These are phyloP conservation scores for Platysteira castanea DNA, from an alignment of 2,113 vertebrate genomes.

Conservation along the genomic window DNA sequence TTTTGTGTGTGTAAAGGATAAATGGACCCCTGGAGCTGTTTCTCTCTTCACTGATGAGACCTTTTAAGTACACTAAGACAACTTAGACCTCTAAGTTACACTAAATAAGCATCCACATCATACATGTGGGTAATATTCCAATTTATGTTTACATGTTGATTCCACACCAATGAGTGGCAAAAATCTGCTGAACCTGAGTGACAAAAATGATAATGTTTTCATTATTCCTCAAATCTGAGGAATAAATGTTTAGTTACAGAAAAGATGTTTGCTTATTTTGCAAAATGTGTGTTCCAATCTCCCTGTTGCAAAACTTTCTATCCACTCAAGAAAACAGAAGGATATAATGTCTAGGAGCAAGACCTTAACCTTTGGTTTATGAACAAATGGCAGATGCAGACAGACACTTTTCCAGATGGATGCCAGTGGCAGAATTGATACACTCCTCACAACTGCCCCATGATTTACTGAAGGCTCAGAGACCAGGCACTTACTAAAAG, in stretches of 20 bases:
- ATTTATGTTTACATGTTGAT: background rate
- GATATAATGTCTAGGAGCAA: background rate
- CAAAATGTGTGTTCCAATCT: background rate
- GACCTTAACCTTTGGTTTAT: background rate
- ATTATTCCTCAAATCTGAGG: no score
- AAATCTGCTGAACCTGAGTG: background rate
- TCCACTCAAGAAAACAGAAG: background rate
- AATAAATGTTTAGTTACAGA: background rate
- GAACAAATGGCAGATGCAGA: background rate
- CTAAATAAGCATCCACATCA: background rate
- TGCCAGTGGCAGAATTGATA: background rate
- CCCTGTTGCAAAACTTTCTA: background rate
- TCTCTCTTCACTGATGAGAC: background rate
- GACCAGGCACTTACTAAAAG: background rate
- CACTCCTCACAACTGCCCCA: fast-evolving
- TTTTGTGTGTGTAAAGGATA: background rate
- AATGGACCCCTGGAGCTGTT: background rate
- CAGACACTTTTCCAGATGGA: background rate
- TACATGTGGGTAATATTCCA: background rate
- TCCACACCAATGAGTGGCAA: background rate
- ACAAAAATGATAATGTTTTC: background rate
- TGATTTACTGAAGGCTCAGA: background rate
- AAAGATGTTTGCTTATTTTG: fast-evolving
- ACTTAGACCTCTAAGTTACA: background rate
- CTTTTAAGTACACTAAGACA: background rate